phyloP scores from a whole-genome alignment of 1,140 invertebrate species.

The Papilio machaon region DNA sequence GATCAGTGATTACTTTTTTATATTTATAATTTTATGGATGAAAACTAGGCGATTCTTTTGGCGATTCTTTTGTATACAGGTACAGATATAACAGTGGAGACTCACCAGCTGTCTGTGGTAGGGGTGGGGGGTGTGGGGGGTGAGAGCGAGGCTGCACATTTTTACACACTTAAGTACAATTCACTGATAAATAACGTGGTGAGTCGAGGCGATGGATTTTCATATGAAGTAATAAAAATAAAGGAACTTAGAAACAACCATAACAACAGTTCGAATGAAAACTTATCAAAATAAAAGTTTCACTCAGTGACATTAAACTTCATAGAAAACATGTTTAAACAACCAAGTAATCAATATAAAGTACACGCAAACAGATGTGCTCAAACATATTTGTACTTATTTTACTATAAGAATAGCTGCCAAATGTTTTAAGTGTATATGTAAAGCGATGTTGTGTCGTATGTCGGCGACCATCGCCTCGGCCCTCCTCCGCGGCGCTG shows the following conservation, averaged over 20 bases:
- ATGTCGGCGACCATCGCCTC: background rate
- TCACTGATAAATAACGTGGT: slow-evolving; percentile 1
- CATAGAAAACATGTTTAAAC: background rate
- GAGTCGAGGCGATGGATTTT: slow-evolving; percentile 23
- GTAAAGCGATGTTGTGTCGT: background rate
- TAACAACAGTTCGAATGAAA: background rate
- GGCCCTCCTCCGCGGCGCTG: too few relatives aligned
- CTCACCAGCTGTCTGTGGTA: too few relatives aligned
- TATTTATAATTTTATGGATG: too few relatives aligned
- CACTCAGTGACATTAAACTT: background rate
- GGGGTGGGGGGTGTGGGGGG: background rate
- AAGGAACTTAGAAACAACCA: background rate
- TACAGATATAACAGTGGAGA: too few relatives aligned
- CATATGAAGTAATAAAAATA: background rate
- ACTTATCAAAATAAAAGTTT: background rate
- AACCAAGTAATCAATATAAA: background rate
- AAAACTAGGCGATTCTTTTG: too few relatives aligned
- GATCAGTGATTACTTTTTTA: too few relatives aligned
- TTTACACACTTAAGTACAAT: slow-evolving; percentile 33
- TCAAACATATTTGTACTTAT: background rate
- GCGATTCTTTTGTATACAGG: too few relatives aligned
- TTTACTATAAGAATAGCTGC: background rate
- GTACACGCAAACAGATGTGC: background rate
- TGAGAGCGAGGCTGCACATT: background rate
- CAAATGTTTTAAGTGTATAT: background rate